These are phyloP conservation scores for Andrena trimmerana DNA, from an alignment of 2,888 invertebrate genomes.

Conservation along the genomic window DNA sequence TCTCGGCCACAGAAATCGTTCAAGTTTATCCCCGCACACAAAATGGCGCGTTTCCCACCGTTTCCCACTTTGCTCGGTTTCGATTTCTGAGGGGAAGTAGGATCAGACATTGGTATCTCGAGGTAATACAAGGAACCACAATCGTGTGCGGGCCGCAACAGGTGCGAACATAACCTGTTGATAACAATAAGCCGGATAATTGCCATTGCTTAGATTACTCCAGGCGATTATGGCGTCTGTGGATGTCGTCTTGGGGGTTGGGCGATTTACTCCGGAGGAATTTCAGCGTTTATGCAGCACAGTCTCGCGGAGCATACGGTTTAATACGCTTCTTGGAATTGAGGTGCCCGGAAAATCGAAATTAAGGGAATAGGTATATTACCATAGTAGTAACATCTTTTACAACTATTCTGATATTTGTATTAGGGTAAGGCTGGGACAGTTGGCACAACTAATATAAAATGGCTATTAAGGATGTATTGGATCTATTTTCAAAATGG, in stretches of 20 bases:
- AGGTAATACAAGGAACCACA: constrained; percentile 21
- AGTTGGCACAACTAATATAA: no score
- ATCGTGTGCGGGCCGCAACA: constrained; percentile 36
- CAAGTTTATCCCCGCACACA: background rate
- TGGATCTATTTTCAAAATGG: no score
- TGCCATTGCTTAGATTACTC: constrained; percentile 25
- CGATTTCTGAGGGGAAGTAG: constrained; percentile 25
- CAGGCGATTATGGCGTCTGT: constrained; percentile 7
- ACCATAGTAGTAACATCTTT: no score
- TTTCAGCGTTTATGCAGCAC: background rate
- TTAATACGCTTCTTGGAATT: no score
- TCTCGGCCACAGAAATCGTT: no score
- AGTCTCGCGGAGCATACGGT: no score
- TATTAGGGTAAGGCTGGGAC: no score
- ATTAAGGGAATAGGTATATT: no score
- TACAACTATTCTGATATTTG: no score
- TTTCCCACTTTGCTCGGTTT: constrained; percentile 19
- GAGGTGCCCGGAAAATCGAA: no score
- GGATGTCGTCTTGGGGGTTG: background rate
- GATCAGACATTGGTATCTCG: constrained; percentile 31
- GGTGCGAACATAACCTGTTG: constrained; percentile 46
- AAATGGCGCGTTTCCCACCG: constrained; percentile 6
- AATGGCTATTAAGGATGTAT: no score
- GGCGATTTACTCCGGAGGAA: background rate
- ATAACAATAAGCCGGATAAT: constrained; percentile 39